Percentiles rank a stretch among this genome's conserved stretches.
Conservation (phyloP, 2,797 vertebrate genomes). For the Periophthalmus magnuspinnatus region DNA sequence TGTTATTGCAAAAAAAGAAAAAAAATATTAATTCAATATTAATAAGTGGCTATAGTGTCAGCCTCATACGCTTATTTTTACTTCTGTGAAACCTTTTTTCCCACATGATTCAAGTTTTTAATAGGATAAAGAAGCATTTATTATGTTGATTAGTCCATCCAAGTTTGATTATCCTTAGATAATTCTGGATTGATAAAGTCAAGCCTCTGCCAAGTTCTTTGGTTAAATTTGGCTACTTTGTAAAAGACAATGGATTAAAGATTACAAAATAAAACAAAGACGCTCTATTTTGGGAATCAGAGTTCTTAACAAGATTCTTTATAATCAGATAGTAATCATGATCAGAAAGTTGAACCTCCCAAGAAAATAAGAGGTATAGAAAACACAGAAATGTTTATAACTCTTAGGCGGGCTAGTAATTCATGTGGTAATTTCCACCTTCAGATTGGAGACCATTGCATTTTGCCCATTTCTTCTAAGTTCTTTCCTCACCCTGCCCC, state of each 20-base stretch:
- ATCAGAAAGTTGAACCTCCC: not conserved
- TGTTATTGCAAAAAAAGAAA: not conserved
- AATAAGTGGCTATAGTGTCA: too few species aligned
- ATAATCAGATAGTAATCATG: not conserved
- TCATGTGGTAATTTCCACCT: too few species aligned
- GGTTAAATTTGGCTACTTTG: too few species aligned
- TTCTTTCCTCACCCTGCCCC: conserved; percentile 51
- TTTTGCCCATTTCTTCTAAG: conserved; percentile 32
- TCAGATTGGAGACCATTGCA: conserved; percentile 11
- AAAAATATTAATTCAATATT: not conserved
- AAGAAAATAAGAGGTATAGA: not conserved
- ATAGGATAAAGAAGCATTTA: not conserved
- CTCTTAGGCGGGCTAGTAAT: not conserved
- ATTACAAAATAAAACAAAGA: too few species aligned
- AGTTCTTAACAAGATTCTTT: not conserved
- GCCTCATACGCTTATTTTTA: too few species aligned
- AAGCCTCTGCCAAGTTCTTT: not conserved
- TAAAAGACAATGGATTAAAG: too few species aligned
- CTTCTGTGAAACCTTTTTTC: too few species aligned
- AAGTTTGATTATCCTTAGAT: conserved; percentile 5
- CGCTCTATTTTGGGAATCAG: conserved; percentile 2
- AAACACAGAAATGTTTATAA: not conserved
- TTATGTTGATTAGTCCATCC: not conserved
- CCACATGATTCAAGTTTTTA: not conserved
- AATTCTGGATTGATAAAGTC: not conserved